phyloP scores from a whole-genome alignment of 2,113 vertebrate genomes.

The Crotalus viridis region DNA sequence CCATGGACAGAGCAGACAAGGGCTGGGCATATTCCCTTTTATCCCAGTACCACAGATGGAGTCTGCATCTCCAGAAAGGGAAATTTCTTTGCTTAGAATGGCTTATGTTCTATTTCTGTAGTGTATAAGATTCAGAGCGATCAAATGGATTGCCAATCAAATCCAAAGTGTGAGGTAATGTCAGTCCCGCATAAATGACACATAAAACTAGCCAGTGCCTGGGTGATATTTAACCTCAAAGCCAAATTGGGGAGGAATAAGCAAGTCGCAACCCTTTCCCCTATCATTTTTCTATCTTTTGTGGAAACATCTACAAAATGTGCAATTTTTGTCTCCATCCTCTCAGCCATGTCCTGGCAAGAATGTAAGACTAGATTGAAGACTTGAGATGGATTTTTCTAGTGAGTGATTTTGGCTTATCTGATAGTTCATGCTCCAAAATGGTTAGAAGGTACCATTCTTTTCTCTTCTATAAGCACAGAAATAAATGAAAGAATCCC shows the following conservation, averaged over 20 bases:
- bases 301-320: neutral
- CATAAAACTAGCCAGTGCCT: neutral
- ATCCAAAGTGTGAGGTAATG: neutral
- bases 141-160: neutral
- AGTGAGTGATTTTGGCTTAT: neutral
- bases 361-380: too few species aligned
- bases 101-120: neutral
- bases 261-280: neutral
- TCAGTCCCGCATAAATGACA: neutral
- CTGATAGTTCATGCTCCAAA: neutral
- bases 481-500: neutral
- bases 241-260: neutral
- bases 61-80: neutral
- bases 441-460: neutral
- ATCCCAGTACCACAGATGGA: neutral
- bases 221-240: neutral
- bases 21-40: neutral
- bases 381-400: neutral
- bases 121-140: neutral
- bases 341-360: neutral
- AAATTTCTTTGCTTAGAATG: slow-evolving; percentile 10
- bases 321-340: neutral
- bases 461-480: neutral
- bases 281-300: neutral
- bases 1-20: slow-evolving; percentile 2